Percentiles rank a stretch among this genome's conserved stretches.
These are phyloP conservation scores for Stomatorhinus ivindoensis DNA, from an alignment of 2,113 vertebrate genomes.

Conservation along the genomic window DNA sequence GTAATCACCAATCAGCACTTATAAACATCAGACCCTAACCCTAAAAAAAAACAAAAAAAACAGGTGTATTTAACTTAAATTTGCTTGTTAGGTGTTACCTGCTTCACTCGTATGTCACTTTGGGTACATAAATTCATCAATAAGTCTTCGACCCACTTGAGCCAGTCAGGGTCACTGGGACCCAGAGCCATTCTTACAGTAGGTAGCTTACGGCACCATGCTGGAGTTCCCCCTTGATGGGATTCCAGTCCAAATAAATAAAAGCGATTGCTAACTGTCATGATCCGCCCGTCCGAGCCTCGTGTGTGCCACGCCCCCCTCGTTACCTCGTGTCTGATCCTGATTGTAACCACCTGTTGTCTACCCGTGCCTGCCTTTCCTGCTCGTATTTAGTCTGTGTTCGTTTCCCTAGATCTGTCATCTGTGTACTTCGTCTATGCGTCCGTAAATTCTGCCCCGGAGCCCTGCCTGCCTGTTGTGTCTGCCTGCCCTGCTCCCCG, in stretches of 20 bases:
- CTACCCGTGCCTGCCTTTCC: too few species aligned
- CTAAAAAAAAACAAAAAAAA: not conserved
- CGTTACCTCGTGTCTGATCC: too few species aligned
- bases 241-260: not conserved
- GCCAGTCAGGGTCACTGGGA: not conserved
- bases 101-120: not conserved
- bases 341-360: too few species aligned
- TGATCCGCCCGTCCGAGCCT: too few species aligned
- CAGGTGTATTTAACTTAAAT: not conserved
- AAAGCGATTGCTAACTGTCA: not conserved
- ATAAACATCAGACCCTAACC: conserved; percentile 17
- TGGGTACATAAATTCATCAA: not conserved
- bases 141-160: not conserved
- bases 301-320: too few species aligned
- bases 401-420: too few species aligned
- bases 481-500: too few species aligned
- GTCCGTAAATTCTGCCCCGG: too few species aligned
- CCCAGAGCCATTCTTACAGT: not conserved
- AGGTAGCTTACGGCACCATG: not conserved
- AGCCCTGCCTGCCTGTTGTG: too few species aligned
- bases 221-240: not conserved
- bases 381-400: too few species aligned
- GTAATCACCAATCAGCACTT: not conserved
- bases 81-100: not conserved
- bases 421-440: too few species aligned